Conservation (phyloP, 2,113 vertebrate species). For the Grus americana region DNA sequence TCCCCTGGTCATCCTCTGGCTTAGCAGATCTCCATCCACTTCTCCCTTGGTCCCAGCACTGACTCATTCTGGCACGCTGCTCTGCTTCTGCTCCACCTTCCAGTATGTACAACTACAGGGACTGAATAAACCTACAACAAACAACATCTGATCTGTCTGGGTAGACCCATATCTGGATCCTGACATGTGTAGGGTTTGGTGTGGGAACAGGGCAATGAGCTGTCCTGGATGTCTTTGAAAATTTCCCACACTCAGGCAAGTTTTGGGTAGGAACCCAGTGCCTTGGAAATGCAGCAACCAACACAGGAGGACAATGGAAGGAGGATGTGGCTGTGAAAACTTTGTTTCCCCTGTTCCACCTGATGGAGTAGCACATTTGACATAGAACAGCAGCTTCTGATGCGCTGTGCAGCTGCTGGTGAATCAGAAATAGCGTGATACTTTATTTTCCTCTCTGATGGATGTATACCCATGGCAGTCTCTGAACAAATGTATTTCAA, state of each 20-base stretch:
- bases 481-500: conserved; percentile 27
- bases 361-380: background rate
- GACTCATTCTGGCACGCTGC: background rate
- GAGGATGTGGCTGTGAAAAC: background rate
- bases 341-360: background rate
- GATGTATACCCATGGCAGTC: background rate
- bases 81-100: background rate
- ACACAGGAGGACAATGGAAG: background rate
- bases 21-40: background rate
- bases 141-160: background rate
- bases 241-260: background rate
- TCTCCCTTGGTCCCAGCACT: background rate
- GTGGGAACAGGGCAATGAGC: background rate
- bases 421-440: background rate
- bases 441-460: conserved; percentile 18
- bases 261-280: background rate
- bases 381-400: background rate
- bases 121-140: background rate
- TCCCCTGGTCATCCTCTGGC: background rate
- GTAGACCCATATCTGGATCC: background rate
- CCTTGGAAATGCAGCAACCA: background rate
- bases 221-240: background rate
- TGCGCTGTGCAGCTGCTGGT: background rate
- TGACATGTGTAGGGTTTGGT: background rate
- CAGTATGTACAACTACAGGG: background rate